Evolutionary conservation across 2,113 vertebrate genomes (phyloP).

Genomic region (Nesoenas mayeri): DNA sequence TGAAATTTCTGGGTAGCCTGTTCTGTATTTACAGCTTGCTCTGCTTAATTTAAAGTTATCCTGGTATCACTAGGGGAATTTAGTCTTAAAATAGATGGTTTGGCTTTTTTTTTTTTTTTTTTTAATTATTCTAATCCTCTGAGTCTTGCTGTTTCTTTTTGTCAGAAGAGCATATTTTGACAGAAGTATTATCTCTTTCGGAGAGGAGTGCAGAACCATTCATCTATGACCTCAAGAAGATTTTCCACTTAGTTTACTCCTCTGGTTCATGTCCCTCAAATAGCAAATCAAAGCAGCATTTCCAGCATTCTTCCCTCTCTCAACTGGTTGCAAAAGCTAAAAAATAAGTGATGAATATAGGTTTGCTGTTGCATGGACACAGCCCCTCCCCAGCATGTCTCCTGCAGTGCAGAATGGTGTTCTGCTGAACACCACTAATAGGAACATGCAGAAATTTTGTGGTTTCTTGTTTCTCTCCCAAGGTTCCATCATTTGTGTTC

Average conservation of each 20-base stretch:
- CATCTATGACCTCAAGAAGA: background rate
- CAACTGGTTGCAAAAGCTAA: background rate
- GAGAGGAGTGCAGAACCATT: background rate
- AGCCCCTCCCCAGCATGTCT: rapidly evolving
- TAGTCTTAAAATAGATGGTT: conserved; percentile 9
- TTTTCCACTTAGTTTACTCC: background rate
- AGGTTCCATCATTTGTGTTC: background rate
- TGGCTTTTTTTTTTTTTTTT: background rate
- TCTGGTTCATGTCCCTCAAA: background rate
- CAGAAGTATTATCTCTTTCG: background rate
- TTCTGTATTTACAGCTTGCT: conserved; percentile 47
- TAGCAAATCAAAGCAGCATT: background rate
- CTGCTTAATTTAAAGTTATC: conserved; percentile 30
- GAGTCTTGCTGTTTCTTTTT: background rate
- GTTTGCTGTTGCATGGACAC: background rate
- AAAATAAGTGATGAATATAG: background rate
- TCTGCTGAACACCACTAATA: background rate
- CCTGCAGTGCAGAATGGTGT: background rate
- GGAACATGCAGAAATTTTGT: background rate
- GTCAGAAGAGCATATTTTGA: background rate
- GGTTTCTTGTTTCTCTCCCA: background rate
- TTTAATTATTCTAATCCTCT: conserved; percentile 25
- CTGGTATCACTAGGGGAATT: background rate
- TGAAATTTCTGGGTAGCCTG: background rate
- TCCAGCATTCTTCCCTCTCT: background rate